These are phyloP conservation scores for Leptobrachium ailaonicum DNA, from an alignment of 2,113 vertebrate genomes.

Conservation along the genomic window DNA sequence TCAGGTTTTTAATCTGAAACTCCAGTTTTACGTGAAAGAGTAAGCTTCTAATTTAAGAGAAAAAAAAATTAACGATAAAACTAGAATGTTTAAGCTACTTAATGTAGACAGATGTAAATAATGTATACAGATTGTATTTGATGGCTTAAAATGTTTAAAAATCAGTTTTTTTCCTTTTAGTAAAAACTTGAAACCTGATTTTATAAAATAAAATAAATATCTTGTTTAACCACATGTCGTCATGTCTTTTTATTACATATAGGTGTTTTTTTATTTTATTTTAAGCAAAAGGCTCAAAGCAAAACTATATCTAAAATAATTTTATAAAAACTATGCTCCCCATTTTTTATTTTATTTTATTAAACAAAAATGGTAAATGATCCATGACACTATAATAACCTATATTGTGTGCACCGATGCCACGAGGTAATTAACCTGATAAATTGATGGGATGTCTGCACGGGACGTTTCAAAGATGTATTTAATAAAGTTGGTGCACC, in stretches of 20 bases:
- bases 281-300: no score
- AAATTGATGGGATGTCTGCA: no score
- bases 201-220: slow-evolving; percentile 34
- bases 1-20: slow-evolving; percentile 29
- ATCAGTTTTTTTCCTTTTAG: slow-evolving; percentile 26
- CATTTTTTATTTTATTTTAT: no score
- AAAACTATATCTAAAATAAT: no score
- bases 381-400: no score
- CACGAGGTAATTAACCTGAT: no score
- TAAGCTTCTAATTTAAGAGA: background rate
- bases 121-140: slow-evolving; percentile 40
- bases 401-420: no score
- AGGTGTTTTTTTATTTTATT: no score
- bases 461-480: no score
- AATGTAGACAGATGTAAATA: slow-evolving; percentile 28
- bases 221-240: slow-evolving; percentile 20
- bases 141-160: slow-evolving; percentile 32
- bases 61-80: background rate
- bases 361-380: no score
- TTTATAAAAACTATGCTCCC: no score
- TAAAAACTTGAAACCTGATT: slow-evolving; percentile 25
- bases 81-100: slow-evolving; percentile 30
- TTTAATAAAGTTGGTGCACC: no score
- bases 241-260: background rate
- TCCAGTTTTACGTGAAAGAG: background rate